These are phyloP conservation scores for Hydropotes inermis DNA, from an alignment of 2,113 vertebrate species.

Conservation along the genomic window DNA sequence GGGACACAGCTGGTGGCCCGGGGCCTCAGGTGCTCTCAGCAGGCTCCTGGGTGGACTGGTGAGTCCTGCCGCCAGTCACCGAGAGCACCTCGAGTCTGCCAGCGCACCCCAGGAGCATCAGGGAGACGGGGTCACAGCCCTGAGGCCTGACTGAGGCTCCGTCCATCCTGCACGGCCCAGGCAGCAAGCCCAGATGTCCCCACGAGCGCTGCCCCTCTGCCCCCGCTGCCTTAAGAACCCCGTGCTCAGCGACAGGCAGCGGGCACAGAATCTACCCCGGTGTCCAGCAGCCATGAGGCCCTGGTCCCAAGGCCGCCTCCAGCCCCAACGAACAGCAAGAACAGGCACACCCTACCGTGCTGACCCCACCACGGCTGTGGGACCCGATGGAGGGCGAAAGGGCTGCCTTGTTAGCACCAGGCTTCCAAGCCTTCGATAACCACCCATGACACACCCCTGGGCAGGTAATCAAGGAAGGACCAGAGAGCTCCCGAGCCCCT, in stretches of 20 bases:
- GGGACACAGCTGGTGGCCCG: not conserved
- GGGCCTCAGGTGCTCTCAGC: not conserved
- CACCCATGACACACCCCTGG: not conserved
- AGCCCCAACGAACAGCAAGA: fast-evolving
- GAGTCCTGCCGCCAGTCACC: fast-evolving
- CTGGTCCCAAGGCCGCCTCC: too few relatives aligned
- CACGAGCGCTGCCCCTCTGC: fast-evolving
- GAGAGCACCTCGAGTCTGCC: fast-evolving
- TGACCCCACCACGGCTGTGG: not conserved
- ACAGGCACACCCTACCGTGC: fast-evolving
- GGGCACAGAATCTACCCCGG: not conserved
- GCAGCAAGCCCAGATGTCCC: not conserved
- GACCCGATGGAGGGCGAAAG: not conserved
- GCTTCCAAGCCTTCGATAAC: not conserved
- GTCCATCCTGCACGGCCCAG: not conserved
- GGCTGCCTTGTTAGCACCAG: not conserved
- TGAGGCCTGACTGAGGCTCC: not conserved
- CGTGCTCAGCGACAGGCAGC: fast-evolving
- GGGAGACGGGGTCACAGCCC: not conserved
- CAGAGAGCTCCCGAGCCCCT: not conserved
- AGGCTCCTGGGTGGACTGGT: not conserved
- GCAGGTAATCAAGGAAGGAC: conserved; percentile 43
- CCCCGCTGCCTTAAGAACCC: not conserved
- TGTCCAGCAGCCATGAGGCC: not conserved
- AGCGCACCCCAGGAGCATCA: not conserved